phyloP scores from a whole-genome alignment of 2,113 vertebrate species.

The Mirounga angustirostris region DNA sequence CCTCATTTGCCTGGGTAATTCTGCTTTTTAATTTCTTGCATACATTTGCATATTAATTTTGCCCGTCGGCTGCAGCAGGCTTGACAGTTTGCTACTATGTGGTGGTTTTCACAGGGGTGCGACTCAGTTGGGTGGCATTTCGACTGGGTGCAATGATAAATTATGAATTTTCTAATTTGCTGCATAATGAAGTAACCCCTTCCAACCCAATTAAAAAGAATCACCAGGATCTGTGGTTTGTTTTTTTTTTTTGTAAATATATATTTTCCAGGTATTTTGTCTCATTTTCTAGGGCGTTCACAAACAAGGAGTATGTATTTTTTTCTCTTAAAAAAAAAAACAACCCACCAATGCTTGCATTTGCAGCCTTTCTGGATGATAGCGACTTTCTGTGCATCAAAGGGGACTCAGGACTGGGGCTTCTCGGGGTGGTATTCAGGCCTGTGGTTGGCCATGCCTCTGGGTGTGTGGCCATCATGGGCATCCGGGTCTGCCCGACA shows the following conservation, averaged over 20 bases:
- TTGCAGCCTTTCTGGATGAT: slow-evolving; percentile 81
- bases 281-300: slow-evolving; percentile 68
- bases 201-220: slow-evolving; percentile 92
- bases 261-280: slow-evolving; percentile 77
- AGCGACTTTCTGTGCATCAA: slow-evolving; percentile 77
- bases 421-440: slow-evolving; percentile 74
- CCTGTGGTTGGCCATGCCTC: slow-evolving; percentile 80
- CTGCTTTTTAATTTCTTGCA: slow-evolving; percentile 99
- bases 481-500: slow-evolving; percentile 59
- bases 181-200: slow-evolving; percentile 98
- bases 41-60: slow-evolving; percentile 99
- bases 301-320: slow-evolving; percentile 26
- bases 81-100: slow-evolving; percentile 97
- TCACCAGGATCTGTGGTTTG: slow-evolving; percentile 79
- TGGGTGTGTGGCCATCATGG: slow-evolving; percentile 70
- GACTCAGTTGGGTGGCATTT: slow-evolving; percentile 99
- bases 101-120: slow-evolving; percentile 96
- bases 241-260: slow-evolving; percentile 77
- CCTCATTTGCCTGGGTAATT: slow-evolving; percentile 99
- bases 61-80: slow-evolving; percentile 98
- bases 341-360: slow-evolving; percentile 68
- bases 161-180: slow-evolving; percentile 99
- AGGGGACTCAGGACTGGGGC: slow-evolving; percentile 78
- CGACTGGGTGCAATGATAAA: slow-evolving; percentile 99
- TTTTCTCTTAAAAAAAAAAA: slow-evolving; percentile 69